Percentiles rank a stretch among this genome's conserved stretches.
Conservation (phyloP, 2,888 invertebrate genomes). For the Apamea crenata region DNA sequence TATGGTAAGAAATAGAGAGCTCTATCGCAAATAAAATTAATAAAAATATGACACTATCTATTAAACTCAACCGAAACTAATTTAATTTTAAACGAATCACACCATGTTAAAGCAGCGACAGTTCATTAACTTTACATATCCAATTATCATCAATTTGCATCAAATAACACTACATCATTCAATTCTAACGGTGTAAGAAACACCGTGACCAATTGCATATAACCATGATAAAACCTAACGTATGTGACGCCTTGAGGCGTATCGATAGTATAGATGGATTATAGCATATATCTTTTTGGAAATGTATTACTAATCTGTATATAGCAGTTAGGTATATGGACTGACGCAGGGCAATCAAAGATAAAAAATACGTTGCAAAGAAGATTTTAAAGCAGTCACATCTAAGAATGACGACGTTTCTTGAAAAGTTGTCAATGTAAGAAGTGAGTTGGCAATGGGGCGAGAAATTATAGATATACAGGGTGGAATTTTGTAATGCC, state of each 20-base stretch:
- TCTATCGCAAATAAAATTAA: background rate
- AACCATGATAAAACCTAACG: conserved; percentile 27
- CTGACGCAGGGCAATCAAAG: background rate
- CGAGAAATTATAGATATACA: no score
- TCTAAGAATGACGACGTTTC: background rate
- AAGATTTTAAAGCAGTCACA: background rate
- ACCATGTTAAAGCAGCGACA: conserved; percentile 19
- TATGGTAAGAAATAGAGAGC: background rate
- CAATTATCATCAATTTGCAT: conserved; percentile 50
- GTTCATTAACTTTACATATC: conserved; percentile 35
- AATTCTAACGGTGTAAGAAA: conserved; percentile 55
- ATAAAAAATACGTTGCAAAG: background rate
- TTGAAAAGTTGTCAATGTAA: background rate
- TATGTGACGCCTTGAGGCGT: conserved; percentile 26
- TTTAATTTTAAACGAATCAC: conserved; percentile 24
- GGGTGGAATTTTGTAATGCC: no score
- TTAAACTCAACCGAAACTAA: conserved; percentile 14
- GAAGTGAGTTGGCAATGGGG: background rate
- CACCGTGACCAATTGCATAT: conserved; percentile 49
- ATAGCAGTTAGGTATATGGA: background rate
- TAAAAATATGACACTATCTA: background rate
- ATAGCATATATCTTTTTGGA: conserved; percentile 17
- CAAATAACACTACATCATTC: conserved; percentile 40
- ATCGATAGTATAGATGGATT: conserved; percentile 3
- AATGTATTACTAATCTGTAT: conserved; percentile 12